Percentiles rank a stretch among this genome's conserved stretches.
phyloP scores from a whole-genome alignment of 2,797 vertebrate genomes.

The Agapornis canus region DNA sequence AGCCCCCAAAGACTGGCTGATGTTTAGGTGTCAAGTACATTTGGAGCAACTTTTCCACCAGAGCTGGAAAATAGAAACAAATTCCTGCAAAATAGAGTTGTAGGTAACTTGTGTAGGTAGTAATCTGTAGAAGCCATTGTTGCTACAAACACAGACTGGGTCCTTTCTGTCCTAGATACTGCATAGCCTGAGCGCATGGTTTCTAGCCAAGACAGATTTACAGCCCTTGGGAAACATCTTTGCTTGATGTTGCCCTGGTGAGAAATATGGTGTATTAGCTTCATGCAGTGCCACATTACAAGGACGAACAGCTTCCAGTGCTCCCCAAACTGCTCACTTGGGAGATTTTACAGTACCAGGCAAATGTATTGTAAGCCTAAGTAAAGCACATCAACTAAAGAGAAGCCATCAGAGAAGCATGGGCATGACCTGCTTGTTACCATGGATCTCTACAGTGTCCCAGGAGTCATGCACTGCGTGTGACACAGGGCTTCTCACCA shows the following conservation, averaged over 20 bases:
- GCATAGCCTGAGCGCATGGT: neutral
- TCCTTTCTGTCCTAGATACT: neutral
- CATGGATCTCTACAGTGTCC: neutral
- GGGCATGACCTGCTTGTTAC: neutral
- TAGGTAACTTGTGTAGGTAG: neutral
- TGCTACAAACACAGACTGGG: neutral
- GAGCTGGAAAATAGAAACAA: neutral
- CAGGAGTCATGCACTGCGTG: fast-evolving
- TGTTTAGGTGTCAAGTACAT: neutral
- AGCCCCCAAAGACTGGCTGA: neutral
- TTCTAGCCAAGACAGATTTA: neutral
- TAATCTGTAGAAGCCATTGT: neutral
- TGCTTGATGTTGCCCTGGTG: neutral
- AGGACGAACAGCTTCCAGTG: neutral
- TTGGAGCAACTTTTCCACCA: neutral
- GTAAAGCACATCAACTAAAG: neutral
- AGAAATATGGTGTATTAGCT: neutral
- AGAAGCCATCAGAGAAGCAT: neutral
- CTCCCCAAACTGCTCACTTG: neutral
- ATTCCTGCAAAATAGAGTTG: neutral
- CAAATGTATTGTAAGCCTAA: neutral
- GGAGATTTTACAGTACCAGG: neutral
- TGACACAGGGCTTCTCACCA: neutral
- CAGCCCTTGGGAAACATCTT: neutral
- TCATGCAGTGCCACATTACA: neutral